phyloP scores from a whole-genome alignment of 2,797 vertebrate species.

The Parambassis ranga region DNA sequence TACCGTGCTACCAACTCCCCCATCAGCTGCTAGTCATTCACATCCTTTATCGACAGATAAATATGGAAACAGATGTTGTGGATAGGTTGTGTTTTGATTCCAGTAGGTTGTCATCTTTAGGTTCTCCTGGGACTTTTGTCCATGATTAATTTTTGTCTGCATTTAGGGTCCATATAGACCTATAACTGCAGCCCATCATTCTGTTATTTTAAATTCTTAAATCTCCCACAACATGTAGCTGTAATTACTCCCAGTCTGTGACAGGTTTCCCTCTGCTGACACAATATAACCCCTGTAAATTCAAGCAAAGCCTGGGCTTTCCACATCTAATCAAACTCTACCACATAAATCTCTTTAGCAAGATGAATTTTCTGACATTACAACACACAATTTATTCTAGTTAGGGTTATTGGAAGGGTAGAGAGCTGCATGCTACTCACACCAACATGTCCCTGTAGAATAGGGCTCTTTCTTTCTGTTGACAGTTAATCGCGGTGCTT shows the following conservation, averaged over 20 bases:
- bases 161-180: neutral
- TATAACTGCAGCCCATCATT: conserved; percentile 15
- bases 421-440: conserved; percentile 6
- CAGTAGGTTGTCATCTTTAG: neutral
- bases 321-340: conserved; percentile 10
- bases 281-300: conserved; percentile 27
- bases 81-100: conserved; percentile 23
- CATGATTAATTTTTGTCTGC: conserved; percentile 6
- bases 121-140: neutral
- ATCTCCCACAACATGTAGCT: conserved; percentile 25
- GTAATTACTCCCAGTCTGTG: conserved; percentile 30
- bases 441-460: conserved; percentile 1
- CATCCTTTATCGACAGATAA: conserved; percentile 8
- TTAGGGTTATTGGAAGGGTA: conserved; percentile 21
- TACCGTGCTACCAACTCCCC: conserved; percentile 20
- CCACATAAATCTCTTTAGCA: conserved; percentile 36
- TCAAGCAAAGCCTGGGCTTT: conserved; percentile 18
- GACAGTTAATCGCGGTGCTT: conserved; percentile 43
- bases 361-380: conserved; percentile 39
- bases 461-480: neutral
- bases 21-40: neutral
- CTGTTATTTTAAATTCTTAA: conserved; percentile 43
- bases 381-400: conserved; percentile 33
- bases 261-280: conserved; percentile 30
- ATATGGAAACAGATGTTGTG: conserved; percentile 12